A percentile compares a stretch with the other conserved stretches of the same genome.
These are phyloP conservation scores for Eupeodes latifasciatus DNA, from an alignment of 2,888 invertebrate species.

Conservation along the genomic window DNA sequence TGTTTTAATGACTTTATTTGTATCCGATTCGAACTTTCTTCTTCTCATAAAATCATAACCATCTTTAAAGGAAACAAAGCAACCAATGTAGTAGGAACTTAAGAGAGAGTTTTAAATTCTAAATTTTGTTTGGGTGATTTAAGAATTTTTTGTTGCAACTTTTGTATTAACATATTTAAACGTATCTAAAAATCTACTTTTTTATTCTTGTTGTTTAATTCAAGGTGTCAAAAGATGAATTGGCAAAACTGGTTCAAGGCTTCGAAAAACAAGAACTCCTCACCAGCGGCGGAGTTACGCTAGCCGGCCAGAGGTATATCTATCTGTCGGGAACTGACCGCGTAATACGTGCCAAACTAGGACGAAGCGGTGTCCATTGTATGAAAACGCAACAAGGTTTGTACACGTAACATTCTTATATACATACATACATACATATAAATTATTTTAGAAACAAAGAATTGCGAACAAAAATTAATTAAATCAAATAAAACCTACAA, in stretches of 20 bases:
- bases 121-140: too few species aligned
- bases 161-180: too few species aligned
- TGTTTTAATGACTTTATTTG: background rate
- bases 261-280: constrained; percentile 95
- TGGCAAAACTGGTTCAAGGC: constrained; percentile 94
- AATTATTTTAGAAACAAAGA: background rate
- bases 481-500: background rate
- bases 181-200: background rate
- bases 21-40: background rate
- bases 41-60: background rate
- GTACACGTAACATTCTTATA: constrained; percentile 72
- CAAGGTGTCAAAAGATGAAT: constrained; percentile 96
- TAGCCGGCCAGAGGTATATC: constrained; percentile 96
- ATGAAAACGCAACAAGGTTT: constrained; percentile 97
- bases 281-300: constrained; percentile 95
- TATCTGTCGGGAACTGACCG: constrained; percentile 97
- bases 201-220: constrained; percentile 64
- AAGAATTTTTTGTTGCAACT: too few species aligned
- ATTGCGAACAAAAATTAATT: background rate
- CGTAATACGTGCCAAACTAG: constrained; percentile 96
- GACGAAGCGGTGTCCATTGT: constrained; percentile 97
- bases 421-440: too few species aligned
- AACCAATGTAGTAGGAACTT: too few species aligned
- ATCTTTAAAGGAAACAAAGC: background rate
- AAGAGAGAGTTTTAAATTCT: too few species aligned